phyloP scores from a whole-genome alignment of 1,140 invertebrate species.

The Drosophila elegans region DNA sequence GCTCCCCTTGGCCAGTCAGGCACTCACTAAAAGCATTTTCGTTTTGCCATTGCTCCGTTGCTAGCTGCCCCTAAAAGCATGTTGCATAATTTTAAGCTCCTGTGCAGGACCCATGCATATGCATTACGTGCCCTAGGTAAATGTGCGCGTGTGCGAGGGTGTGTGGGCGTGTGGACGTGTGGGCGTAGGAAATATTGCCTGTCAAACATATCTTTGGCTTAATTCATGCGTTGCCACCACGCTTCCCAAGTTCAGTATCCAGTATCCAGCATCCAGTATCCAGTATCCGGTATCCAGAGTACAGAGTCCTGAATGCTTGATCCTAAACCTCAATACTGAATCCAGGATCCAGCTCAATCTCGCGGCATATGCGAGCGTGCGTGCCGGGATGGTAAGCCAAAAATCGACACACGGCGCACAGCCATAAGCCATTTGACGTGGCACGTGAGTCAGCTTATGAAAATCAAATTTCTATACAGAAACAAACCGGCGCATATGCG shows the following conservation, averaged over 20 bases:
- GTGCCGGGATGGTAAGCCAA: conserved; percentile 47
- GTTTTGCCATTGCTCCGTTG: background rate
- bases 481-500: conserved; percentile 31
- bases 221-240: conserved; percentile 55
- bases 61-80: conserved; percentile 30
- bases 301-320: background rate
- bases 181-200: conserved; percentile 50
- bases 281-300: background rate
- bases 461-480: conserved; percentile 58
- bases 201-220: conserved; percentile 65
- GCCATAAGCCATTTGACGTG: conserved; percentile 53
- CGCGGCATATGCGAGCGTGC: conserved; percentile 59
- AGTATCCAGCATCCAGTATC: background rate
- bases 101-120: conserved; percentile 47
- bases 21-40: conserved; percentile 24
- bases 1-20: background rate
- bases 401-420: conserved; percentile 32
- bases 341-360: conserved; percentile 24
- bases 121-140: conserved; percentile 49
- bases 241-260: conserved; percentile 5
- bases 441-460: conserved; percentile 63
- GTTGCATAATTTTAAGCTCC: conserved; percentile 49
- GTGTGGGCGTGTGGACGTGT: conserved; percentile 8
- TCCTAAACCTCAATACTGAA: background rate
- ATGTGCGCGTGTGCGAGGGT: conserved; percentile 1